These are phyloP conservation scores for Emydocephalus ijimae DNA, from an alignment of 2,113 vertebrate genomes.

Conservation along the genomic window DNA sequence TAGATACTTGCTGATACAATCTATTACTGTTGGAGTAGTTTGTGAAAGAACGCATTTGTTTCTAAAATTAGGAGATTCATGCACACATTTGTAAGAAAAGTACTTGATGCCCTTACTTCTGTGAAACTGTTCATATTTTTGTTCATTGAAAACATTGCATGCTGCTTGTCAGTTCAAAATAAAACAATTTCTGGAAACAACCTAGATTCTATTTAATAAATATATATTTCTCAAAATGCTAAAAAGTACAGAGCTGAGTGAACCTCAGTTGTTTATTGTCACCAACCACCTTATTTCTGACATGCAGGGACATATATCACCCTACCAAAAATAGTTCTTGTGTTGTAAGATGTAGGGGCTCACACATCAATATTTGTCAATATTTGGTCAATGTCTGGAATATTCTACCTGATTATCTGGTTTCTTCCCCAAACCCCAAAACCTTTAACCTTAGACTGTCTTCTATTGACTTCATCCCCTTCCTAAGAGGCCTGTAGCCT, in stretches of 20 bases:
- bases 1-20: neutral
- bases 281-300: neutral
- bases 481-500: too few species aligned
- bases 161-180: neutral
- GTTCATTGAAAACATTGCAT: neutral
- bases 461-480: too few species aligned
- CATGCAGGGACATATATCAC: neutral
- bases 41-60: neutral
- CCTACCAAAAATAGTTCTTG: neutral
- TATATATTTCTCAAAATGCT: neutral
- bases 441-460: too few species aligned
- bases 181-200: neutral
- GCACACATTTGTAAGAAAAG: neutral
- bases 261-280: neutral
- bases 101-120: neutral
- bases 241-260: neutral
- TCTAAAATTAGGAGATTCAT: neutral
- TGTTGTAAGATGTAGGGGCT: neutral
- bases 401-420: too few species aligned
- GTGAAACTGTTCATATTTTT: neutral
- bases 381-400: neutral
- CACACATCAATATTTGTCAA: neutral
- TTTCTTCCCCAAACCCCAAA: too few species aligned
- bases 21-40: neutral
- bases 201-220: neutral